A percentile compares a stretch with the other conserved stretches of the same genome.
Conservation (phyloP, 2,797 vertebrate species). For the Allobates femoralis region DNA sequence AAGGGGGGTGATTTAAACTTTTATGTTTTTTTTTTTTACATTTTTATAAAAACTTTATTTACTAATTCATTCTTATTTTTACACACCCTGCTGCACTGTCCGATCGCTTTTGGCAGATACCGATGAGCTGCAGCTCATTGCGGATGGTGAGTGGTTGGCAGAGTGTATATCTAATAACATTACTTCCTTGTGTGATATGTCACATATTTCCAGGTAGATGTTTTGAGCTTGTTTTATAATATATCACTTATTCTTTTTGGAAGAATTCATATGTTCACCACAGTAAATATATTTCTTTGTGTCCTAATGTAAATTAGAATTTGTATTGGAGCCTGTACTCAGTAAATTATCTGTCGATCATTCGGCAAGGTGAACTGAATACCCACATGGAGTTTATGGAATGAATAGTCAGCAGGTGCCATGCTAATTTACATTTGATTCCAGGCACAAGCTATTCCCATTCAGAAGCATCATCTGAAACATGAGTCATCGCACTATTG, state of each 20-base stretch:
- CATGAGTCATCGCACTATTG: not conserved
- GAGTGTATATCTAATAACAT: too few relatives aligned
- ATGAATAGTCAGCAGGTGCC: not conserved
- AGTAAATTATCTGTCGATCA: not conserved
- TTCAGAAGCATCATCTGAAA: not conserved
- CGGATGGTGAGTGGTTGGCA: too few relatives aligned
- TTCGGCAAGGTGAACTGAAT: not conserved
- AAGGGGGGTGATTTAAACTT: too few relatives aligned
- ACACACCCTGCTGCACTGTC: too few relatives aligned
- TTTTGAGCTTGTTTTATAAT: not conserved
- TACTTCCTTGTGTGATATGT: too few relatives aligned
- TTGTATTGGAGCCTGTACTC: not conserved
- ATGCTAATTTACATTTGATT: not conserved
- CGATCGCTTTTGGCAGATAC: too few relatives aligned
- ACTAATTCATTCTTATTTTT: too few relatives aligned
- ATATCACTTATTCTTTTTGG: not conserved
- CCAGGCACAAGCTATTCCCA: slow-evolving; percentile 6
- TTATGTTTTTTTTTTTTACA: too few relatives aligned
- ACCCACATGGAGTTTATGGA: not conserved
- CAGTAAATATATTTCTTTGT: not conserved
- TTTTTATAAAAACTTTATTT: too few relatives aligned
- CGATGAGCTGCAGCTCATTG: too few relatives aligned
- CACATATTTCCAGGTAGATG: not conserved
- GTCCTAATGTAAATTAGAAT: not conserved
- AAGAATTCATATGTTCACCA: not conserved